These are phyloP conservation scores for Sminthopsis crassicaudata DNA, from an alignment of 2,113 vertebrate species.

Conservation along the genomic window DNA sequence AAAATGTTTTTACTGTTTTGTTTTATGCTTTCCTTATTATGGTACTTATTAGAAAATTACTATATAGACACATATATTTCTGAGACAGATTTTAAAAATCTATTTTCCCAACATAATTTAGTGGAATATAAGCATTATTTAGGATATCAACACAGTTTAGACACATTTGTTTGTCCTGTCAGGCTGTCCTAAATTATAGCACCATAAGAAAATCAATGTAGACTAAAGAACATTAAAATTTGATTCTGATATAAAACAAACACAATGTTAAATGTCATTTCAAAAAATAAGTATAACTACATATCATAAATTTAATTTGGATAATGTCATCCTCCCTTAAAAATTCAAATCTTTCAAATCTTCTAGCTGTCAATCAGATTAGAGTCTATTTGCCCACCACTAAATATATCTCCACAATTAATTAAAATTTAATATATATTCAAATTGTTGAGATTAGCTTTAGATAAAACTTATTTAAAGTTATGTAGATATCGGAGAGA, in stretches of 20 bases:
- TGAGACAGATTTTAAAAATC: slow-evolving; percentile 61
- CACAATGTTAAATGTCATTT: slow-evolving; percentile 51
- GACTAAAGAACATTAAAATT: slow-evolving; percentile 57
- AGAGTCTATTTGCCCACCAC: neutral
- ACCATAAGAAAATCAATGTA: slow-evolving; percentile 32
- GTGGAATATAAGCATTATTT: slow-evolving; percentile 60
- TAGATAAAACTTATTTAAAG: neutral
- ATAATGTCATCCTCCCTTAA: neutral
- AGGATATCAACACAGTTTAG: slow-evolving; percentile 46
- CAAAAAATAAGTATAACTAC: slow-evolving; percentile 55
- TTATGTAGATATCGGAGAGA: neutral
- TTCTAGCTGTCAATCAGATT: neutral
- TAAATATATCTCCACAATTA: neutral
- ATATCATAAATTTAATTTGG: slow-evolving; percentile 36
- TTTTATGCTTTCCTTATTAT: slow-evolving; percentile 68
- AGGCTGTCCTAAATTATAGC: slow-evolving; percentile 23
- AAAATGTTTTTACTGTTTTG: slow-evolving; percentile 60
- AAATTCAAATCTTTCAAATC: neutral
- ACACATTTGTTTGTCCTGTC: neutral
- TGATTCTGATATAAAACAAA: slow-evolving; percentile 42
- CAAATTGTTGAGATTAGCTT: neutral
- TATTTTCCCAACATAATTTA: slow-evolving; percentile 51
- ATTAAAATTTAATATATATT: neutral
- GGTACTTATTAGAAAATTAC: slow-evolving; percentile 38
- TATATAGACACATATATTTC: slow-evolving; percentile 63